Conservation (phyloP, 1,140 invertebrate genomes). For the Hypothenemus hampei region DNA sequence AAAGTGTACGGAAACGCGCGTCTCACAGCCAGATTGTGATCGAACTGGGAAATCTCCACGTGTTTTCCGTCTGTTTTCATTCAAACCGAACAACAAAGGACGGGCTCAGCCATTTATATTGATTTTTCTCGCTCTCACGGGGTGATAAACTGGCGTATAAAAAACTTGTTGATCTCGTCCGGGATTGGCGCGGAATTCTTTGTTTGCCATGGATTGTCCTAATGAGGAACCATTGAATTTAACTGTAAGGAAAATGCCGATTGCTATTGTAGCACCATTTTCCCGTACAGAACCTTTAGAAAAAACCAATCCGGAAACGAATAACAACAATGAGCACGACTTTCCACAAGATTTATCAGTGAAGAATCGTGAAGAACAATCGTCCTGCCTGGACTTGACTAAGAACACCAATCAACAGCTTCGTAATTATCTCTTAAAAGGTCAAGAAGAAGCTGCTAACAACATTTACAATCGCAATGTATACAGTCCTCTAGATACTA, state of each 20-base stretch:
- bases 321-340: conserved; percentile 14
- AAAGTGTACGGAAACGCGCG: no score
- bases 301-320: conserved; percentile 24
- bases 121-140: conserved; percentile 43
- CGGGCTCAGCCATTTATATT: conserved; percentile 46
- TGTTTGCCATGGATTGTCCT: conserved; percentile 31
- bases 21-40: no score
- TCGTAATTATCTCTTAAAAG: conserved; percentile 35
- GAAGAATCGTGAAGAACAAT: conserved; percentile 31
- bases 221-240: conserved; percentile 48
- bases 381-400: conserved; percentile 29
- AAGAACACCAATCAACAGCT: conserved; percentile 36
- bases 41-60: conserved; percentile 30
- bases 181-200: conserved; percentile 15
- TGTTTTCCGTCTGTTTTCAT: conserved; percentile 42
- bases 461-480: conserved; percentile 35
- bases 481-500: conserved; percentile 27
- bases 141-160: conserved; percentile 45
- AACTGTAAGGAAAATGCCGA: conserved; percentile 48
- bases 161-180: conserved; percentile 48
- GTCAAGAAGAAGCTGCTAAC: conserved; percentile 24
- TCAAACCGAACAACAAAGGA: conserved; percentile 44
- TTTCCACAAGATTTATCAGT: conserved; percentile 38
- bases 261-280: conserved; percentile 43
- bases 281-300: conserved; percentile 26